Percentiles rank a stretch among this genome's conserved stretches.
Evolutionary conservation across 2,113 vertebrate species (phyloP).

Genomic region (Myotis brandtii): DNA sequence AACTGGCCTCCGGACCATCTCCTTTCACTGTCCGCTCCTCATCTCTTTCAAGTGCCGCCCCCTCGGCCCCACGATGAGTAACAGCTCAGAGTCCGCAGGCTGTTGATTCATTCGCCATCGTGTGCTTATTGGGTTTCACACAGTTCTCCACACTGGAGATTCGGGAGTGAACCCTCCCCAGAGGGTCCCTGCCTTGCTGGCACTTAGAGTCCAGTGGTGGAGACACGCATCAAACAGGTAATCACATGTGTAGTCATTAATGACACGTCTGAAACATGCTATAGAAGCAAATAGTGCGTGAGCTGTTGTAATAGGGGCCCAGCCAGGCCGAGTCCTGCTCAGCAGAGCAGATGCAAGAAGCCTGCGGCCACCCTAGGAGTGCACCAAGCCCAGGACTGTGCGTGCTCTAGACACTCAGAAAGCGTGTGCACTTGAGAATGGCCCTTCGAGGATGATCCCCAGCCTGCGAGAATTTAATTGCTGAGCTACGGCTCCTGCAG

Average conservation of each 20-base stretch:
- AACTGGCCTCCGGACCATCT: not conserved
- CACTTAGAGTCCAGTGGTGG: rapidly evolving
- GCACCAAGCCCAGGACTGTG: too few species aligned
- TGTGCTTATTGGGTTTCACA: not conserved
- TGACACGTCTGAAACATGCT: not conserved
- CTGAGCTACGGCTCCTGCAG: not conserved
- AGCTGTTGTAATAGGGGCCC: rapidly evolving
- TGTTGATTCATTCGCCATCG: not conserved
- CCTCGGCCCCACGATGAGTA: rapidly evolving
- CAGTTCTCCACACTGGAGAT: not conserved
- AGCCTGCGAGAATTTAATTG: too few species aligned
- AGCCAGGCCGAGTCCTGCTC: not conserved
- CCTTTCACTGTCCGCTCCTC: not conserved
- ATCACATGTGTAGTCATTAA: not conserved
- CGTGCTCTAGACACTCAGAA: rapidly evolving
- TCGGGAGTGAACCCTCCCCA: not conserved
- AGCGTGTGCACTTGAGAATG: rapidly evolving
- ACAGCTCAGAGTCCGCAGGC: rapidly evolving
- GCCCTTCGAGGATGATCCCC: rapidly evolving
- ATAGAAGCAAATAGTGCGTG: rapidly evolving
- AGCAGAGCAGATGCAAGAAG: not conserved
- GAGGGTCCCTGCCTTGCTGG: not conserved
- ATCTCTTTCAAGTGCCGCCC: not conserved
- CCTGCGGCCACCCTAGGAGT: rapidly evolving
- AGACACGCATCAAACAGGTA: not conserved